Evolutionary conservation across 2,888 invertebrate genomes (phyloP), one percentile per base, ranked within the genome.

Genomic region (Troides oblongomaculatus): DNA sequence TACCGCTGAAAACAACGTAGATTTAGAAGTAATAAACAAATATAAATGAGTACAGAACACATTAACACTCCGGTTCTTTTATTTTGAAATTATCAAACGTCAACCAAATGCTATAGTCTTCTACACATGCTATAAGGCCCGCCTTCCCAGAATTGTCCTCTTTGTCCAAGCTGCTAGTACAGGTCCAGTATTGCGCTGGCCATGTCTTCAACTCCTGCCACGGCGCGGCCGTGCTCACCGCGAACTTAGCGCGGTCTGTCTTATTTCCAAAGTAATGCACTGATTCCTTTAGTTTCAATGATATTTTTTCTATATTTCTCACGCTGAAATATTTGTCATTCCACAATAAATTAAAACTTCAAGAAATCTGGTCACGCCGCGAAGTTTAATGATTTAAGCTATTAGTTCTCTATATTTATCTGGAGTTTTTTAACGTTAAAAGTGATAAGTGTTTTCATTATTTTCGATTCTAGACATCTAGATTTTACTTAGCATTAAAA

Each of bases 51-150:
- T 10, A 18, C 6, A 57, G 5, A 23, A 21, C n/a, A 57, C 2
- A 72, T 72, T 73, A 80, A 72, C 89, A 89, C 5, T 73, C 71
- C 0, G 89, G 89, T 70, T 89, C 89, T 50, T 78, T 81, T 56
- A 84, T 73, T 80, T 89, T 90, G 0, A 89, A 77, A 68, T 83
- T 85, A 72, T 85, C 85, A 72, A 89, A 89, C 12, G 77, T 77
- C 25, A 75, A 71, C 90, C 89, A 90, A 12, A 89, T 69, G 0
- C 71, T 25, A 64, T 79, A 86, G 68, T 85, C 59, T 7, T 82
- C 72, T 0, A 84, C 74, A 68, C 89, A 90, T 3, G 83, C 21
- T 14, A 89, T 71, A 2, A 84, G 53, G 0, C 82, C 85, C 2
- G 83, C 86, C 30, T 75, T 78, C 0, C 72, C 73, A 0, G 65